A percentile compares a stretch with the other conserved stretches of the same genome.
These are phyloP conservation scores for Eira barbara DNA, from an alignment of 2,113 vertebrate genomes.

Conservation along the genomic window DNA sequence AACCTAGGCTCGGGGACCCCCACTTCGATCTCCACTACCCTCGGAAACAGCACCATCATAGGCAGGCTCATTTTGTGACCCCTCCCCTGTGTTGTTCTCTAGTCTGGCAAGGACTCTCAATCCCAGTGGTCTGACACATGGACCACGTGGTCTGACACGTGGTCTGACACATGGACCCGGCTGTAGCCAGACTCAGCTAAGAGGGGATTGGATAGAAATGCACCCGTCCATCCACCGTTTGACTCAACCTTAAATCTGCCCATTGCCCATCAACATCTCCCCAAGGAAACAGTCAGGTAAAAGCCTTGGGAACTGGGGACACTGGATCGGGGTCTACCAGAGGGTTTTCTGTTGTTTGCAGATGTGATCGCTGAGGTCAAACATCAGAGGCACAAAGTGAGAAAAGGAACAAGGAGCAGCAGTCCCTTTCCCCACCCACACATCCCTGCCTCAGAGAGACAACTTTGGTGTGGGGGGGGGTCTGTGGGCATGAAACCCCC, in stretches of 20 bases:
- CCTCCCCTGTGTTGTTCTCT: fast-evolving
- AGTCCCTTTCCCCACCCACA: fast-evolving
- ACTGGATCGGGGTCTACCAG: fast-evolving
- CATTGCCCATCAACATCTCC: fast-evolving
- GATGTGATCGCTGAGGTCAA: not conserved
- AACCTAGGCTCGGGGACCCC: fast-evolving
- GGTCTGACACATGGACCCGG: fast-evolving
- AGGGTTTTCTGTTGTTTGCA: fast-evolving
- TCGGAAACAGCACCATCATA: fast-evolving
- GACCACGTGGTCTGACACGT: no score
- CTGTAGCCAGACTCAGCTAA: no score
- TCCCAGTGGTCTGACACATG: not conserved
- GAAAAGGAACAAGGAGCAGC: not conserved
- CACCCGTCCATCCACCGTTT: no score
- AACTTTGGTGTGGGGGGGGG: fast-evolving
- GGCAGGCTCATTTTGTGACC: not conserved
- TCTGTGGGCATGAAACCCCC: not conserved
- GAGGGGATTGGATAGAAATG: fast-evolving
- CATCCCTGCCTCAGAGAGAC: not conserved
- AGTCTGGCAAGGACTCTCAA: fast-evolving
- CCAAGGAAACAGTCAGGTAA: fast-evolving
- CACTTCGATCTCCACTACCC: not conserved
- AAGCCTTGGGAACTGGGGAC: not conserved
- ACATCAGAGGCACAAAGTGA: not conserved
- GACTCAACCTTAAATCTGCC: not conserved